phyloP scores from a whole-genome alignment of 2,888 invertebrate genomes.

The Sylvicola cinctus region DNA sequence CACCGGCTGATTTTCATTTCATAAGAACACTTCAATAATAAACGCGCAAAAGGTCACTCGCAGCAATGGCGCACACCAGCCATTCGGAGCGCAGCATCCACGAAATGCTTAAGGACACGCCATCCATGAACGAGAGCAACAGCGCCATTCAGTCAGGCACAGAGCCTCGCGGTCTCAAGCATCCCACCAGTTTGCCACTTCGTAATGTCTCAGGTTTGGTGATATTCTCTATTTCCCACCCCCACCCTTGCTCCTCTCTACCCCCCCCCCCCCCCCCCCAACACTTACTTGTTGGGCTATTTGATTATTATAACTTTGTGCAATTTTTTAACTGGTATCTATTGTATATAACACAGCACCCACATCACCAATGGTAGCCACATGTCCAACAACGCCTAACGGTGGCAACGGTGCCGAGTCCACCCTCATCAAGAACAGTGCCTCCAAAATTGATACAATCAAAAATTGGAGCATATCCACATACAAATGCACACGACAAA shows the following conservation, averaged over 20 bases:
- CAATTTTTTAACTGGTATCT: neutral
- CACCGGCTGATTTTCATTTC: too few relatives aligned
- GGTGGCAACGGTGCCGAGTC: conserved; percentile 20
- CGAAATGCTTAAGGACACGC: conserved; percentile 70
- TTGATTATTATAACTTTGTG: too few relatives aligned
- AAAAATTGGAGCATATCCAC: conserved; percentile 97
- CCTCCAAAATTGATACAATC: conserved; percentile 75
- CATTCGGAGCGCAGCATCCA: conserved; percentile 48
- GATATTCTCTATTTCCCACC: conserved; percentile 12
- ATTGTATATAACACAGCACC: conserved; percentile 18
- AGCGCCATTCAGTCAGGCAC: conserved; percentile 55
- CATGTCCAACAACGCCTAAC: conserved; percentile 9
- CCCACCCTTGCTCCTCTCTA: neutral
- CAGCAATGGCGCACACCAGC: conserved; percentile 4
- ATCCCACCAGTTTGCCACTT: conserved; percentile 47
- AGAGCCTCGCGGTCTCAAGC: conserved; percentile 40
- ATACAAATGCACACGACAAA: conserved; percentile 93
- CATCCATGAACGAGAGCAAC: conserved; percentile 53
- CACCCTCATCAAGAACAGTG: conserved; percentile 40
- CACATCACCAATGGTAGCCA: conserved; percentile 28
- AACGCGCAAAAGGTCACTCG: too few relatives aligned
- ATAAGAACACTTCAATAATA: too few relatives aligned
- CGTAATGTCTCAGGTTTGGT: conserved; percentile 41
- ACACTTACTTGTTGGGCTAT: too few relatives aligned
- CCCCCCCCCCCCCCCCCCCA: too few relatives aligned